phyloP scores from a whole-genome alignment of 2,113 vertebrate species.

The Callocephalon fimbriatum region DNA sequence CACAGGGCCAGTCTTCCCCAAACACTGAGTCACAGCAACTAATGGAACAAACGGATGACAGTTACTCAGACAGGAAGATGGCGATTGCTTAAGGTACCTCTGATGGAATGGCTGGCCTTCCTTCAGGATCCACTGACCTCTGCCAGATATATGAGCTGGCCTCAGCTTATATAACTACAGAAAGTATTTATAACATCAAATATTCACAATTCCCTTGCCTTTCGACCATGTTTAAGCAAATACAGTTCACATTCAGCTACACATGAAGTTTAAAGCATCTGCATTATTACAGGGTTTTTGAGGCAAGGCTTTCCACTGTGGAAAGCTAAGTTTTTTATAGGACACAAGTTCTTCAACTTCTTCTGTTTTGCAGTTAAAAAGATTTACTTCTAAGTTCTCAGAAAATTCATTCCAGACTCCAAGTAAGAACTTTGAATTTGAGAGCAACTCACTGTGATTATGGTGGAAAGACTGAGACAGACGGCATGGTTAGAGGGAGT shows the following conservation, averaged over 20 bases:
- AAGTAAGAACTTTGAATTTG: background rate
- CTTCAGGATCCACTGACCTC: constrained; percentile 47
- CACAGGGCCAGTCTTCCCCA: constrained; percentile 6
- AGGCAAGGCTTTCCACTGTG: constrained; percentile 7
- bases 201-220: background rate
- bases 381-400: constrained; percentile 27
- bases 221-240: background rate
- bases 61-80: constrained; percentile 69
- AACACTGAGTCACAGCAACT: constrained; percentile 49
- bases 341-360: background rate
- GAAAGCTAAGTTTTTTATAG: background rate
- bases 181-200: constrained; percentile 62
- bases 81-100: constrained; percentile 49
- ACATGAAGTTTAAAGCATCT: background rate
- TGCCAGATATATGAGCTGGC: constrained; percentile 69
- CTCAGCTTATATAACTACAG: constrained; percentile 58
- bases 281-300: background rate
- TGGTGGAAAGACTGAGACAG: constrained; percentile 23
- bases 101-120: constrained; percentile 51
- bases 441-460: background rate
- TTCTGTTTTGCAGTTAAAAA: constrained; percentile 12
- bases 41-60: constrained; percentile 33
- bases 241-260: constrained; percentile 5
- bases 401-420: constrained; percentile 25
- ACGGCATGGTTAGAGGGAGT: background rate